Evolutionary conservation across 2,797 vertebrate genomes (phyloP).

Genomic region (Spea hammondii): DNA sequence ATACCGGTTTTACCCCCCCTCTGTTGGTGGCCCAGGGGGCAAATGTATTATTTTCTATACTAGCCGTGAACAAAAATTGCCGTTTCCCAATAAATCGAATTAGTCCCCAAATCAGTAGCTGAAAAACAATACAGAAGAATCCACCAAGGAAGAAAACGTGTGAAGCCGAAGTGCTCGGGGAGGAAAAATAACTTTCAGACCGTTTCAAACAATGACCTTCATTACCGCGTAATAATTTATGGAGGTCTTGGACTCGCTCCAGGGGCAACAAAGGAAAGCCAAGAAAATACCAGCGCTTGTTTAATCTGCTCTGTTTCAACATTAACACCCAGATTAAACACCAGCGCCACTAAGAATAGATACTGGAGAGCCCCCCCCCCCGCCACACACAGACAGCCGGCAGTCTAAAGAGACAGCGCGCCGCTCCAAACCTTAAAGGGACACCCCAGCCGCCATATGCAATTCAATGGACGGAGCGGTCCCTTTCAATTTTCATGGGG

Average conservation of each 20-base stretch:
- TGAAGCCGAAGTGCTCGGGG: background rate
- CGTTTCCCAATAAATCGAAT: no score
- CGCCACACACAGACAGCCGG: background rate
- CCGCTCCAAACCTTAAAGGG: background rate
- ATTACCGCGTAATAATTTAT: conserved; percentile 30
- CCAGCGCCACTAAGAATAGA: conserved; percentile 5
- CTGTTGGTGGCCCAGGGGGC: no score
- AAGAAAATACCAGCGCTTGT: conserved; percentile 27
- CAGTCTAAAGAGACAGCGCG: background rate
- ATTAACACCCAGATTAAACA: conserved; percentile 22
- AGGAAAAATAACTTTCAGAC: background rate
- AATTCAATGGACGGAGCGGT: no score
- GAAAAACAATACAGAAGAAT: background rate
- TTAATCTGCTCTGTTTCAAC: conserved; percentile 27
- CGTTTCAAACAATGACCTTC: conserved; percentile 23
- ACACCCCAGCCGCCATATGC: no score
- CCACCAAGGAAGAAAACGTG: background rate
- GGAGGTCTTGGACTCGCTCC: conserved; percentile 9
- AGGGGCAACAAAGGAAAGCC: background rate
- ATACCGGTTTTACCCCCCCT: no score
- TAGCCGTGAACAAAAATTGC: no score
- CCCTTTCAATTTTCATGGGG: no score
- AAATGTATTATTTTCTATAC: no score
- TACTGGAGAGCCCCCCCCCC: background rate
- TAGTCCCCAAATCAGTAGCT: no score